Evolutionary conservation across 2,797 vertebrate species (phyloP).

Genomic region (Falco cherrug): DNA sequence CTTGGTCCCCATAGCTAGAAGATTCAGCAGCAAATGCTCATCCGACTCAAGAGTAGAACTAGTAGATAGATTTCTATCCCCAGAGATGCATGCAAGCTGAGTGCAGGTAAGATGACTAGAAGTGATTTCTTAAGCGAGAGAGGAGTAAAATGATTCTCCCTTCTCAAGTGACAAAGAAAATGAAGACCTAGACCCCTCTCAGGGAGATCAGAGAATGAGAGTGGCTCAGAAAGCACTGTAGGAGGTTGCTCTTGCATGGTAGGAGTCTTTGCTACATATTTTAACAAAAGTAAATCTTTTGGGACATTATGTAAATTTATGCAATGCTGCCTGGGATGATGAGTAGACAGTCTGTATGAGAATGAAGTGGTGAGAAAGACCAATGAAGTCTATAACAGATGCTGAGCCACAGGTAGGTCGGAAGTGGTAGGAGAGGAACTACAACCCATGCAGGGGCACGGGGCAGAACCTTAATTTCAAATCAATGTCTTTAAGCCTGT

Average conservation of each 20-base stretch:
- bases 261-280: neutral
- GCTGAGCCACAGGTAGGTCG: neutral
- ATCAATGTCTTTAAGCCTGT: neutral
- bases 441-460: neutral
- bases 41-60: neutral
- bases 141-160: neutral
- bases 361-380: neutral
- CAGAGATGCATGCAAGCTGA: neutral
- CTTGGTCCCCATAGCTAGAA: neutral
- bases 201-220: neutral
- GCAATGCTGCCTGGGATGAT: neutral
- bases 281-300: conserved; percentile 40
- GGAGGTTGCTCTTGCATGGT: neutral
- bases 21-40: neutral
- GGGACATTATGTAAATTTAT: neutral
- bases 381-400: neutral
- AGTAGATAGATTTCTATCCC: neutral
- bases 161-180: conserved; percentile 15
- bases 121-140: neutral
- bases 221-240: neutral
- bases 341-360: neutral
- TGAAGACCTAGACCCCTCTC: neutral
- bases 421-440: neutral
- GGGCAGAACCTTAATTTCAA: neutral
- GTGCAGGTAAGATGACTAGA: neutral